Percentiles rank a stretch among this genome's conserved stretches.
Evolutionary conservation across 1,140 invertebrate genomes (phyloP).

Genomic region (Bacillus rossius): DNA sequence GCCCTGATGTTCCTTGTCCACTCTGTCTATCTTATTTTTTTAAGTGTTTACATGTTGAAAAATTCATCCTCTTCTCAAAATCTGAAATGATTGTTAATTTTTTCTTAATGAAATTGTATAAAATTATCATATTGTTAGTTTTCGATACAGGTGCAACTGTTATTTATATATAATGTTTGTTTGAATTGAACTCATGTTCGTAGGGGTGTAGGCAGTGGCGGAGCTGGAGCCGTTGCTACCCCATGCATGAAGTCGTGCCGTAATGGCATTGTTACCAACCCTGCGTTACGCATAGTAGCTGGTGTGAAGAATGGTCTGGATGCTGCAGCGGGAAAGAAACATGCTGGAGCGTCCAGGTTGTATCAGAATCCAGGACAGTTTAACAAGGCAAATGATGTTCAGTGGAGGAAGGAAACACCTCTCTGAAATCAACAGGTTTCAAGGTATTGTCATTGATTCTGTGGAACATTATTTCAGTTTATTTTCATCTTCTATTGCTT

Average conservation of each 20-base stretch:
- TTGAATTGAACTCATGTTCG: neutral
- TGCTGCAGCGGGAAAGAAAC: conserved; percentile 47
- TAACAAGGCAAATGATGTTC: conserved; percentile 56
- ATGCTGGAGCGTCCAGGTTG: conserved; percentile 42
- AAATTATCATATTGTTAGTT: neutral
- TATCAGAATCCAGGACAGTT: conserved; percentile 38
- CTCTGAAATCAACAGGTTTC: conserved; percentile 33
- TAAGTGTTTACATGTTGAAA: too few relatives aligned
- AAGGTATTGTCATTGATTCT: too few relatives aligned
- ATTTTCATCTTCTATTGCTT: too few relatives aligned
- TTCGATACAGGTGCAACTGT: neutral
- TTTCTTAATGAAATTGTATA: neutral
- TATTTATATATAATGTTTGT: neutral
- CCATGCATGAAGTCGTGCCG: conserved; percentile 57
- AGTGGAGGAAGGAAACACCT: conserved; percentile 68
- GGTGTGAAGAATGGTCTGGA: conserved; percentile 66
- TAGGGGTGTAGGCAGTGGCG: neutral
- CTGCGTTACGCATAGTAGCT: conserved; percentile 68
- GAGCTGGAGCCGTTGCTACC: neutral
- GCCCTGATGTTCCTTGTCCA: too few relatives aligned
- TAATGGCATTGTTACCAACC: conserved; percentile 89
- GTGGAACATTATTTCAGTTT: too few relatives aligned
- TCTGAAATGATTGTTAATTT: neutral
- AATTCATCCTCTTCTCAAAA: neutral
- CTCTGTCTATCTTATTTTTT: too few relatives aligned